These are phyloP conservation scores for Drosophila incognita DNA, from an alignment of 2,888 invertebrate species.

Conservation along the genomic window DNA sequence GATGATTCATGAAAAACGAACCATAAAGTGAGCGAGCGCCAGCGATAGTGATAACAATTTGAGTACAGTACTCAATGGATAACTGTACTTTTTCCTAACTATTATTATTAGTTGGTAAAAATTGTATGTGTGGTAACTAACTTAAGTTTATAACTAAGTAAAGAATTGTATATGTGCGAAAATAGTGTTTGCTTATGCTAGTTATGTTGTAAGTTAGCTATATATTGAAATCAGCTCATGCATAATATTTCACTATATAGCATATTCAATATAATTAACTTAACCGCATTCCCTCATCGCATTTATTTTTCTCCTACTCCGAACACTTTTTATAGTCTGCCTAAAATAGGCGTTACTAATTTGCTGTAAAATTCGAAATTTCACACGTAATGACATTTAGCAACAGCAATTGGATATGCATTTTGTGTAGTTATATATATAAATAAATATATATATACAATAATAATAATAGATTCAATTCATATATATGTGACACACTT, in stretches of 20 bases:
- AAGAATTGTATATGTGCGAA: no score
- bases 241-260: background rate
- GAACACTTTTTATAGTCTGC: background rate
- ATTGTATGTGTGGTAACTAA: background rate
- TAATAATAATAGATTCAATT: background rate
- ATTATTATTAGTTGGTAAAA: background rate
- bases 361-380: background rate
- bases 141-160: background rate
- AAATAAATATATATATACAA: background rate
- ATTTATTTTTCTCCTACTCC: background rate
- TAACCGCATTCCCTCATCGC: background rate
- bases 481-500: background rate
- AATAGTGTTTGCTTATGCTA: no score
- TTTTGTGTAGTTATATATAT: background rate
- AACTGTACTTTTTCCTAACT: background rate
- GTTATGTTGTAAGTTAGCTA: no score
- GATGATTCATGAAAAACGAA: constrained; percentile 39
- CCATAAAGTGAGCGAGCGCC: constrained; percentile 6
- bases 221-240: no score
- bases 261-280: background rate
- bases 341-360: background rate
- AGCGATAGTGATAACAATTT: constrained; percentile 40
- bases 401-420: background rate
- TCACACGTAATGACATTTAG: background rate
- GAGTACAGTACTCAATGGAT: background rate